These are phyloP conservation scores for Ormia ochracea DNA, from an alignment of 2,888 invertebrate genomes.

Conservation along the genomic window DNA sequence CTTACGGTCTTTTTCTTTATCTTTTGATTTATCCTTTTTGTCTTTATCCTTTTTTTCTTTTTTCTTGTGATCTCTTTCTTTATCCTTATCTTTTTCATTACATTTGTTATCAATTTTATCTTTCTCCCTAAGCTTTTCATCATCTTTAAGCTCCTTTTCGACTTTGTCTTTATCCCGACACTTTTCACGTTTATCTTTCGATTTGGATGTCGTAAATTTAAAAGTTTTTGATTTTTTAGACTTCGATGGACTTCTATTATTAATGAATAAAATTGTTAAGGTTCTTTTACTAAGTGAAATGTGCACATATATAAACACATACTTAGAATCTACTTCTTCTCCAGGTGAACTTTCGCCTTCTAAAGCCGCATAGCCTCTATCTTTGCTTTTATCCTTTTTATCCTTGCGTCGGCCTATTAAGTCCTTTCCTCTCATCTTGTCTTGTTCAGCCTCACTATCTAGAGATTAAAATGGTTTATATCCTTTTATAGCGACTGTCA, in stretches of 20 bases:
- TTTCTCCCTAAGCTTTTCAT: conserved; percentile 72
- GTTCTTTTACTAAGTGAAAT: background rate
- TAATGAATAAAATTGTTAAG: background rate
- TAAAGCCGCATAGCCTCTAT: conserved; percentile 92
- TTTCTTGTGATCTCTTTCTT: conserved; percentile 77
- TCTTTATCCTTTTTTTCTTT: conserved; percentile 82
- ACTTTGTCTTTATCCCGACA: conserved; percentile 88
- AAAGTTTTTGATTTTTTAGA: conserved; percentile 92
- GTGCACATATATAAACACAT: conserved; percentile 48
- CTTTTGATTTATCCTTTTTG: conserved; percentile 82
- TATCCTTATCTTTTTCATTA: conserved; percentile 72
- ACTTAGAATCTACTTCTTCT: conserved; percentile 90
- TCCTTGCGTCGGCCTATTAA: conserved; percentile 88
- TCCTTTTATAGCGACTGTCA: background rate
- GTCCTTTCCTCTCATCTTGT: conserved; percentile 87
- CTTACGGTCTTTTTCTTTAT: conserved; percentile 81
- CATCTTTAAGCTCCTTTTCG: conserved; percentile 81
- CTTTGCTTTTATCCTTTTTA: conserved; percentile 88
- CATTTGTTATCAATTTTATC: conserved; percentile 66
- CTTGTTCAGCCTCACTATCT: conserved; percentile 91
- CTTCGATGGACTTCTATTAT: conserved; percentile 86
- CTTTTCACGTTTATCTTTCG: conserved; percentile 90
- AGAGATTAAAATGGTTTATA: conserved; percentile 19
- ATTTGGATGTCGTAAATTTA: conserved; percentile 89
- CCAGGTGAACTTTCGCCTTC: conserved; percentile 93